Conservation (phyloP, 1,140 invertebrate species). For the Ceratina calcarata region DNA sequence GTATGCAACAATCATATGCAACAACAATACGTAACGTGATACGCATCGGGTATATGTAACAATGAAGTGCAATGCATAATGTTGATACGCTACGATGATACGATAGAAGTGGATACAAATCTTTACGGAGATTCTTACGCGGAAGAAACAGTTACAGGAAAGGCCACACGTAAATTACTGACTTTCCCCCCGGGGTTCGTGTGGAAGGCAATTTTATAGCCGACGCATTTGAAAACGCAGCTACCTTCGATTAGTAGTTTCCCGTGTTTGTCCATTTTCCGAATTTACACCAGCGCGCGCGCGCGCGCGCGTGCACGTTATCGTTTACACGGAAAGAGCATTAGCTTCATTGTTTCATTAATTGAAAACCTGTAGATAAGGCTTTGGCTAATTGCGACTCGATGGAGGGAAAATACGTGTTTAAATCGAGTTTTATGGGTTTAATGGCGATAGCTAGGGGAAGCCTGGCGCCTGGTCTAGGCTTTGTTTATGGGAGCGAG, state of each 20-base stretch:
- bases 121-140: no score
- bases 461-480: conserved; percentile 18
- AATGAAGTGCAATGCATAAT: no score
- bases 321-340: conserved; percentile 41
- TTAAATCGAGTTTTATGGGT: not conserved
- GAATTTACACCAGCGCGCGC: not conserved
- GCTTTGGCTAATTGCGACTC: conserved; percentile 8
- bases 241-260: not conserved
- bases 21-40: no score
- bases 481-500: conserved; percentile 7
- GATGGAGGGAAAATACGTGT: not conserved
- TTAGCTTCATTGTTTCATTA: conserved; percentile 47
- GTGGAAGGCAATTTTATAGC: not conserved
- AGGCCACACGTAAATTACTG: not conserved
- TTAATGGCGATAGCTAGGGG: not conserved
- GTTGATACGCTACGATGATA: no score
- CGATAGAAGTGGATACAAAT: no score
- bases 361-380: conserved; percentile 25
- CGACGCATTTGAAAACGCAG: not conserved
- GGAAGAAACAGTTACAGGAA: not conserved
- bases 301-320: not conserved
- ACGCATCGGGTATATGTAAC: no score
- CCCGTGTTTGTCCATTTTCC: no score
- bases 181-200: not conserved
- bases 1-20: no score